Percentiles rank a stretch among this genome's conserved stretches.
Conservation (phyloP, 2,797 vertebrate species). For the Pogoniulus pusillus region DNA sequence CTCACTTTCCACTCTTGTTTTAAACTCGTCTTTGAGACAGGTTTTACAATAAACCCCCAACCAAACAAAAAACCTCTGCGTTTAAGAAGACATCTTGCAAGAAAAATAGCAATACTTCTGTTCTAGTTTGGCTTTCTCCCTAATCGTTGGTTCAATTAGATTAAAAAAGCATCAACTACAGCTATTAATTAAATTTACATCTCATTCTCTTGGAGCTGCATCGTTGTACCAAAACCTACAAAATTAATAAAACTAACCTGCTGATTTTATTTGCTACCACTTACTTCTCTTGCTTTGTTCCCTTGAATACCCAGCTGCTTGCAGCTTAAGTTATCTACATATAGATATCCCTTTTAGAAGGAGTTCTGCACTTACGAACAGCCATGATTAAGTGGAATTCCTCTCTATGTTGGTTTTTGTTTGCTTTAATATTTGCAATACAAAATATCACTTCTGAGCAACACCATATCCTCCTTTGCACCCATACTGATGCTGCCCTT, state of each 20-base stretch:
- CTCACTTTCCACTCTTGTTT: not conserved
- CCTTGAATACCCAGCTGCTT: not conserved
- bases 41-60: not conserved
- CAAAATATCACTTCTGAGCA: not conserved
- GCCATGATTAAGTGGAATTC: not conserved
- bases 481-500: not conserved
- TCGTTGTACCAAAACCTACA: not conserved
- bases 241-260: not conserved
- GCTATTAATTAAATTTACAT: not conserved
- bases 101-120: not conserved
- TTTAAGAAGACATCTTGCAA: not conserved
- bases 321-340: not conserved
- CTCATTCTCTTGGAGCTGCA: not conserved
- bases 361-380: not conserved
- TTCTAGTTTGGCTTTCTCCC: not conserved
- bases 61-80: not conserved
- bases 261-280: not conserved
- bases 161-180: not conserved
- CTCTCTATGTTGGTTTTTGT: not conserved
- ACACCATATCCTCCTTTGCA: not conserved
- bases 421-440: not conserved
- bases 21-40: not conserved
- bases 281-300: not conserved
- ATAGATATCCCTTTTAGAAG: not conserved
- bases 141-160: not conserved